phyloP scores from a whole-genome alignment of 2,888 invertebrate species.

The Hymenopus coronatus region DNA sequence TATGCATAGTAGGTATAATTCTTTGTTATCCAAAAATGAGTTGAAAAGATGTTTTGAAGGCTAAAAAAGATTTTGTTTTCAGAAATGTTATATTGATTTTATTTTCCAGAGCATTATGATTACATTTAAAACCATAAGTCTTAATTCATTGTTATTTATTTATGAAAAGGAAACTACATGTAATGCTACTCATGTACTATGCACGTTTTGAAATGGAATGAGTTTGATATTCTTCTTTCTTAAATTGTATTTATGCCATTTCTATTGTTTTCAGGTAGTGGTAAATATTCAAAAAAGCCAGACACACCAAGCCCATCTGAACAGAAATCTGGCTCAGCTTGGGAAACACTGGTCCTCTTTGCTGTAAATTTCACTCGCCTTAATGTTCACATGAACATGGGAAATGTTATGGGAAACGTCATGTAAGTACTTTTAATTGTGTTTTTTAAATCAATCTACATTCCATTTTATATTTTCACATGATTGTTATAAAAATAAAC shows the following conservation, averaged over 20 bases:
- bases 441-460: background rate
- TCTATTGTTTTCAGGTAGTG: slow-evolving; percentile 46
- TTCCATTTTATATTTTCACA: background rate
- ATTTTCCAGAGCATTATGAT: too few species aligned
- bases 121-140: too few species aligned
- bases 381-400: slow-evolving; percentile 99
- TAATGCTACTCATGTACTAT: background rate
- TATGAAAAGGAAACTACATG: background rate
- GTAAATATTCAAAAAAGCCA: slow-evolving; percentile 53
- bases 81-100: too few species aligned
- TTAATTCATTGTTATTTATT: too few species aligned
- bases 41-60: too few species aligned
- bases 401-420: slow-evolving; percentile 98
- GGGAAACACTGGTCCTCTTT: slow-evolving; percentile 95
- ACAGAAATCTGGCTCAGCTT: slow-evolving; percentile 68
- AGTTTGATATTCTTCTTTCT: background rate
- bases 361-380: slow-evolving; percentile 94
- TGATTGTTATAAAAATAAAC: background rate
- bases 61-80: too few species aligned
- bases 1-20: too few species aligned
- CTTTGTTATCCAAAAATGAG: too few species aligned
- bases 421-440: slow-evolving; percentile 53
- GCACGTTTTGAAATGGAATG: background rate
- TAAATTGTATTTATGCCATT: slow-evolving; percentile 23
- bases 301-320: slow-evolving; percentile 59